phyloP scores from a whole-genome alignment of 2,888 invertebrate species.

The Sturmia bella region DNA sequence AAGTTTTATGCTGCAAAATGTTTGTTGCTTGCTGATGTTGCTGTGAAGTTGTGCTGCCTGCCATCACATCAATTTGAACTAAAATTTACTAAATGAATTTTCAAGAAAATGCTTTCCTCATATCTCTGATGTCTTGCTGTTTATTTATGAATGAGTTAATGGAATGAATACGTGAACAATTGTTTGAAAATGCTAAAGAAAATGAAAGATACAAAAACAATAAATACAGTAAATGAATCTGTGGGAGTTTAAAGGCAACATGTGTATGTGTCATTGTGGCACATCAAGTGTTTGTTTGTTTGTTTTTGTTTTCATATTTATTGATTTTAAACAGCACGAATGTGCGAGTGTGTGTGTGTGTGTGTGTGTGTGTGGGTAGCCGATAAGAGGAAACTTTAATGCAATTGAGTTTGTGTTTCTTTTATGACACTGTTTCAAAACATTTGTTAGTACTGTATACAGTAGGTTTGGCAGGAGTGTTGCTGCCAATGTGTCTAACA shows the following conservation, averaged over 20 bases:
- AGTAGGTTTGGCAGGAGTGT: slow-evolving; percentile 11
- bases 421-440: no score
- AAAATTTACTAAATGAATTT: slow-evolving; percentile 40
- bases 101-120: slow-evolving; percentile 22
- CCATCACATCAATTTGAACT: slow-evolving; percentile 27
- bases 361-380: no score
- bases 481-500: slow-evolving; percentile 40
- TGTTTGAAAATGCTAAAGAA: background rate
- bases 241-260: slow-evolving; percentile 15
- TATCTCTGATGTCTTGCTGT: slow-evolving; percentile 15
- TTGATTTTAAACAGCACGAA: slow-evolving; percentile 29
- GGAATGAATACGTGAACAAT: slow-evolving; percentile 31
- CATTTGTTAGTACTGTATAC: background rate
- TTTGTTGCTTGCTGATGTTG: background rate
- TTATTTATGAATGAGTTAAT: slow-evolving; percentile 42
- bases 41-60: background rate
- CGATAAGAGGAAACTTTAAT: no score
- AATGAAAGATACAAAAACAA: background rate
- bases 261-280: slow-evolving; percentile 26
- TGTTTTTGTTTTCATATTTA: slow-evolving; percentile 23
- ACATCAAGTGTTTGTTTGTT: slow-evolving; percentile 25
- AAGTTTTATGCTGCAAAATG: background rate
- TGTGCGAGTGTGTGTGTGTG: no score
- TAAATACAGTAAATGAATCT: background rate
- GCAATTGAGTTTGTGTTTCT: no score